Conservation (phyloP, 1,140 invertebrate genomes). For the Trichogramma pretiosum region DNA sequence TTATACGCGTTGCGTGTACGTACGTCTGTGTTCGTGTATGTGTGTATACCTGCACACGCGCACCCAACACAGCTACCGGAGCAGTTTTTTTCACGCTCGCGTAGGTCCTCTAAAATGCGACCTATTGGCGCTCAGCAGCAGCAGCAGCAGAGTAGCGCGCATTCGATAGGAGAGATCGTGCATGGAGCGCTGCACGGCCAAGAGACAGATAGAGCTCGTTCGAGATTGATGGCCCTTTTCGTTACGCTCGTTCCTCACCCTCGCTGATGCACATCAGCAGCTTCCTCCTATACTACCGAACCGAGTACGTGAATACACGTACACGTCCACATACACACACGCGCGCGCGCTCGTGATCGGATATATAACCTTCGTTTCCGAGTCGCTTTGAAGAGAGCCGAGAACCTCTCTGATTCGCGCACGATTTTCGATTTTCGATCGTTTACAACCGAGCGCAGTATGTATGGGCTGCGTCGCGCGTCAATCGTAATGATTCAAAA, state of each 20-base stretch:
- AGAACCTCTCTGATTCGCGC: no score
- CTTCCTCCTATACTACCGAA: neutral
- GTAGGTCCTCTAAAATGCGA: neutral
- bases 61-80: no score
- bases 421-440: no score
- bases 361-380: neutral
- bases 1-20: neutral
- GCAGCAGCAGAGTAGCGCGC: no score
- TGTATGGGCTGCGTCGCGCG: no score
- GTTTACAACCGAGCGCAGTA: no score
- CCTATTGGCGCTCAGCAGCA: constrained; percentile 1
- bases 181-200: constrained; percentile 12
- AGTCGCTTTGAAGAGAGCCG: no score
- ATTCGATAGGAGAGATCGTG: no score
- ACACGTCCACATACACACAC: no score
- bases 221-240: constrained; percentile 18
- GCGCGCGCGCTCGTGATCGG: no score
- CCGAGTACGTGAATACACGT: neutral
- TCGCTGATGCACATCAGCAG: neutral
- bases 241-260: neutral
- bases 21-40: neutral
- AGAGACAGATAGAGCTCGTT: constrained; percentile 19
- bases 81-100: neutral
- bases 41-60: neutral
- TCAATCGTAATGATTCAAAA: no score